Evolutionary conservation across 2,888 invertebrate genomes (phyloP), one percentile per base, ranked within the genome.

Genomic region (Coremacera marginata): DNA sequence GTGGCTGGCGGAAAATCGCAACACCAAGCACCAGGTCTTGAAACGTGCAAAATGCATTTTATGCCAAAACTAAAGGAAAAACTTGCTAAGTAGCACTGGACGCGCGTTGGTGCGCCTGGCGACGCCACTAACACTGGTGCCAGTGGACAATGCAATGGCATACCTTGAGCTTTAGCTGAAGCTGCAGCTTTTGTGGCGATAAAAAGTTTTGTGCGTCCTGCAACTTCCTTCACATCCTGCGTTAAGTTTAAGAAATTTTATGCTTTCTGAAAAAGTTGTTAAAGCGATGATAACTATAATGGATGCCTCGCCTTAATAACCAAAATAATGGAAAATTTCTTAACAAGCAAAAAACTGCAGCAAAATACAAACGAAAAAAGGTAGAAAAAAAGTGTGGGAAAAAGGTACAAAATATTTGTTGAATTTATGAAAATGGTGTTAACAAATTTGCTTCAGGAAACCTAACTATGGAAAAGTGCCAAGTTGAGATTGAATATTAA

Each of bases 201-300:
- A 34, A 63, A 51, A 77, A 77, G 73, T 77, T 73, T 70, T 49
- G 51, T 44, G 77, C 70, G 55, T 73, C 65, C 57, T 74, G 49
- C 75, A 80, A 74, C 60, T 62, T 37, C 37, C 44, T 68, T 74
- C 71, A 55, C 62, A 57, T 52, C 19, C 63, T 57, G 27, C 37
- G 3, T 63, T 73, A 27, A 65, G 77, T 79, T 82, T 83, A 84
- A 75, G 72, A 77, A 79, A 79, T 79, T 79, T 75, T 77, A 77
- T 77, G 79, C 75, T 79, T 75, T 77, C 71, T 27, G 65, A 83
- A 86, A 87, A 87, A 87, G 83, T 87, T 87, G 84, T 86, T 87
- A 86, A 87, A 87, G 81, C 82, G 86, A 85, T 87, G 87, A 87
- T 87, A 86, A 85, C 86, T 84, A 87, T 86, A 87, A 87, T 85